phyloP scores from a whole-genome alignment of 1,140 invertebrate genomes.

The Panagrolaimus sp. region DNA sequence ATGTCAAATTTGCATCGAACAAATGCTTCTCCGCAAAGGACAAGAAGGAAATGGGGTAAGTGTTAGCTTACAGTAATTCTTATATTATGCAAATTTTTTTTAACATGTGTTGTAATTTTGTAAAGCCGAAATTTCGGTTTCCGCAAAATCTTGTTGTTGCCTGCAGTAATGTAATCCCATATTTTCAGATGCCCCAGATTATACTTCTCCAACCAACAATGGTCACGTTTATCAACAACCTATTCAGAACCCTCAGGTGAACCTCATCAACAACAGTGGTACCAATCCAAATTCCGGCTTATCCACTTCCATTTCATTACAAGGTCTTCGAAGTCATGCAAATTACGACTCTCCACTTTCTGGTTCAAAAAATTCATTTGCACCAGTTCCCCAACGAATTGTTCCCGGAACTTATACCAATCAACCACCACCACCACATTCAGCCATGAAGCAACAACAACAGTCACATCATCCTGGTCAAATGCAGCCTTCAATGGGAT shows the following conservation, averaged over 20 bases:
- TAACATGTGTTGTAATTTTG: too few species aligned
- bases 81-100: too few species aligned
- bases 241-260: neutral
- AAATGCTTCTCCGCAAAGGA: constrained; percentile 6
- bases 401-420: neutral
- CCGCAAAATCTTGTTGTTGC: too few species aligned
- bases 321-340: neutral
- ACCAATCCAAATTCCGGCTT: neutral
- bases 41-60: neutral
- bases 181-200: too few species aligned
- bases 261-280: too few species aligned
- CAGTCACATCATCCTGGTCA: neutral
- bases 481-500: neutral
- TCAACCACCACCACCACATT: neutral
- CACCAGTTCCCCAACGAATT: constrained; percentile 10
- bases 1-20: neutral
- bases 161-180: too few species aligned
- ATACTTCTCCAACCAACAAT: neutral
- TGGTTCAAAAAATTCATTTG: constrained; percentile 10
- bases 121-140: too few species aligned
- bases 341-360: constrained; percentile 8
- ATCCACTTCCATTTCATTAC: neutral
- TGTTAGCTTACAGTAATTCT: neutral
- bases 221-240: constrained; percentile 7
- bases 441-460: too few species aligned